phyloP scores from a whole-genome alignment of 2,888 invertebrate species.

The Cremastobaeus sp. region DNA sequence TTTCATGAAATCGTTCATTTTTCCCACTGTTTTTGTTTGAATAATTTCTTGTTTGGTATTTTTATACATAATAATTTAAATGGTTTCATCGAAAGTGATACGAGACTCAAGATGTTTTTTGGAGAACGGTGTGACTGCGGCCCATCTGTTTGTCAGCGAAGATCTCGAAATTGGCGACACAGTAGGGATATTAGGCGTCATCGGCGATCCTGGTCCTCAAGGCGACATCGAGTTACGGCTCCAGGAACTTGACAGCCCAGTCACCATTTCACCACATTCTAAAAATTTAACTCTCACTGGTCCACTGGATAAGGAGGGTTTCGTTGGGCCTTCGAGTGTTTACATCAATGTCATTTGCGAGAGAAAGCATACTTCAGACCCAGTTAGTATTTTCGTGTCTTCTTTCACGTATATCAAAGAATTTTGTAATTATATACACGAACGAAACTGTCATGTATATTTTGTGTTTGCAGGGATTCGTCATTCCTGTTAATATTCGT shows the following conservation, averaged over 20 bases:
- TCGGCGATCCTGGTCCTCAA: conserved; percentile 87
- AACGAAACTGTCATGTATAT: no score
- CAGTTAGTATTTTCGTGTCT: conserved; percentile 81
- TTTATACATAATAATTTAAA: no score
- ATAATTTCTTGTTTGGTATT: no score
- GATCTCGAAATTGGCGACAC: conserved; percentile 88
- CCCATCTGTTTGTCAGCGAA: conserved; percentile 94
- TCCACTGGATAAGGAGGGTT: conserved; percentile 90
- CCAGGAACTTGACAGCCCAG: conserved; percentile 89
- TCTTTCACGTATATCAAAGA: no score
- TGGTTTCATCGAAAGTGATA: conserved; percentile 81
- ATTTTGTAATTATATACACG: no score
- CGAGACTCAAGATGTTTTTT: conserved; percentile 93
- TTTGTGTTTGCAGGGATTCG: conserved; percentile 82
- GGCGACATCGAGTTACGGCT: conserved; percentile 89
- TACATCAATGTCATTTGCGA: conserved; percentile 93
- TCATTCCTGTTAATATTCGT: conserved; percentile 89
- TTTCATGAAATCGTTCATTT: no score
- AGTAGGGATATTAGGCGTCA: conserved; percentile 88
- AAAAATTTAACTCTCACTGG: conserved; percentile 89
- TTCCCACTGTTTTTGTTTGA: no score
- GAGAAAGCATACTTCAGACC: conserved; percentile 86
- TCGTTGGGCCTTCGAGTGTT: conserved; percentile 89
- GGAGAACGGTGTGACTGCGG: conserved; percentile 93
- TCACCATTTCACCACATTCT: conserved; percentile 86